phyloP scores from a whole-genome alignment of 2,888 invertebrate species.

The Torymus texanus region DNA sequence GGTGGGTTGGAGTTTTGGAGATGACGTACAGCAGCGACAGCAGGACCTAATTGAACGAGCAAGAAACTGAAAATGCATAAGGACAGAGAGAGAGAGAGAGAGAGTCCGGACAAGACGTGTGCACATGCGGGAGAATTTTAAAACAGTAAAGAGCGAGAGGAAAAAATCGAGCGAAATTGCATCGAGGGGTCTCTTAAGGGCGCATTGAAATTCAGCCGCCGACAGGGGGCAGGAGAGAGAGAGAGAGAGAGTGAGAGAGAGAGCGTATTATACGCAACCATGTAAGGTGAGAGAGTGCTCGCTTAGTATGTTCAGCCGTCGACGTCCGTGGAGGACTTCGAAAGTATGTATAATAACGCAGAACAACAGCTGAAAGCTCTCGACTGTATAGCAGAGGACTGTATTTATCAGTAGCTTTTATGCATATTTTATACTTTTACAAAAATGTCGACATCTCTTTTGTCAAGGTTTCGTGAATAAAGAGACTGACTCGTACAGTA shows the following conservation, averaged over 20 bases:
- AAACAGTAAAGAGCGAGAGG: slow-evolving; percentile 1
- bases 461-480: no score
- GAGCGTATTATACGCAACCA: background rate
- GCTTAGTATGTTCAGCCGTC: slow-evolving; percentile 9
- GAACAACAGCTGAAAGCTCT: background rate
- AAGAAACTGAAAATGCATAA: background rate
- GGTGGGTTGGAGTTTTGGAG: background rate
- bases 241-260: background rate
- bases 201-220: slow-evolving; percentile 25
- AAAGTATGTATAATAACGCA: slow-evolving; percentile 8
- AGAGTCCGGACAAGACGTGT: background rate
- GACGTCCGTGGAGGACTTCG: background rate
- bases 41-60: slow-evolving; percentile 23
- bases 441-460: no score
- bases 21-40: background rate
- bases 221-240: background rate
- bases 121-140: background rate
- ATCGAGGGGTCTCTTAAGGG: background rate
- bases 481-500: no score
- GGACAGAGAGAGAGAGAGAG: background rate
- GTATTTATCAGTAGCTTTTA: no score
- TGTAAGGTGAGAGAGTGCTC: slow-evolving; percentile 6
- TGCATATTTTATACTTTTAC: no score
- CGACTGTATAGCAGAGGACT: no score
- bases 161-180: slow-evolving; percentile 8